Evolutionary conservation across 2,888 invertebrate species (phyloP).

Genomic region (Pyrrhia umbra): DNA sequence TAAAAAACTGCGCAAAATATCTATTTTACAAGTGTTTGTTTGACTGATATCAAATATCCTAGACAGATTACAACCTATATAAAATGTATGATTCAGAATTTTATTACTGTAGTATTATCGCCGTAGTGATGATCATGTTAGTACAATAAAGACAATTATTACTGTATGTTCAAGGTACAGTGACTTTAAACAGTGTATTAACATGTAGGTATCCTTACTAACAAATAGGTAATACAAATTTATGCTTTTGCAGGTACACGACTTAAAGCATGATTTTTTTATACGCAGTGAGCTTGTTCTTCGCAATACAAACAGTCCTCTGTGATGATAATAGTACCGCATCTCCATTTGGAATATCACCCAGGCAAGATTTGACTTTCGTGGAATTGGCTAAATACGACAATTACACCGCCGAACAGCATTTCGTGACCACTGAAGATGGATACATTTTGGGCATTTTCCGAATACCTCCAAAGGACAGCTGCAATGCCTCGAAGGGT

Average conservation of each 20-base stretch:
- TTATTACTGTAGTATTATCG: neutral
- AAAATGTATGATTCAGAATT: neutral
- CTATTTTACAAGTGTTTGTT: neutral
- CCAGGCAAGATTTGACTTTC: slow-evolving; percentile 60
- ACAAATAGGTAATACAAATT: neutral
- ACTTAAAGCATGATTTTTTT: slow-evolving; percentile 22
- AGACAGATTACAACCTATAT: neutral
- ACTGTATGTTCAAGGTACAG: too few relatives aligned
- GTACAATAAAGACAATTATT: too few relatives aligned
- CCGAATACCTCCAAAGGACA: slow-evolving; percentile 51
- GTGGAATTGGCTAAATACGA: slow-evolving; percentile 61
- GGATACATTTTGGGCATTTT: slow-evolving; percentile 66
- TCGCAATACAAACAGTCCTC: slow-evolving; percentile 15
- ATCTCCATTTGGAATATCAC: slow-evolving; percentile 25
- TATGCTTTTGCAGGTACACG: slow-evolving; percentile 8
- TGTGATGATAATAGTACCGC: neutral
- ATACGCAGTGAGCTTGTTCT: slow-evolving; percentile 21
- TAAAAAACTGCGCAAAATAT: neutral
- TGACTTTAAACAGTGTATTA: neutral
- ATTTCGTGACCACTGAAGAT: slow-evolving; percentile 65
- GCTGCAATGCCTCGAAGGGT: slow-evolving; percentile 46
- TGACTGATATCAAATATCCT: neutral
- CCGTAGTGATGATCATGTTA: too few relatives aligned
- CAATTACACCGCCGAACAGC: slow-evolving; percentile 59
- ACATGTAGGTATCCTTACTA: neutral